A percentile compares a stretch with the other conserved stretches of the same genome.
phyloP scores from a whole-genome alignment of 2,888 invertebrate species.

The Pristionchus japonicus region DNA sequence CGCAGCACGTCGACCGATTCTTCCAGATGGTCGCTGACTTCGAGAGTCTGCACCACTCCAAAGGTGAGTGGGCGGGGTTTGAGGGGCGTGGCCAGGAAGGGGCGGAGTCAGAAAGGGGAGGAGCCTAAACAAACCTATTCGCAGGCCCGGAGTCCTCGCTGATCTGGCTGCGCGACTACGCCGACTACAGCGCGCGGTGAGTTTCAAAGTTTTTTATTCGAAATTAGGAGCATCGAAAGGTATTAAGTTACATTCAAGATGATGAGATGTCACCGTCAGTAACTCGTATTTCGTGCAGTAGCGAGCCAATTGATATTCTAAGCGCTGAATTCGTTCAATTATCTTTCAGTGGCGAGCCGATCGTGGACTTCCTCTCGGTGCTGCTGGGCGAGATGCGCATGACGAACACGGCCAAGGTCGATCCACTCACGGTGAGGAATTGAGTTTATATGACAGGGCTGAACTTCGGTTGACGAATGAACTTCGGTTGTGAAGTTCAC shows the following conservation, averaged over 20 bases:
- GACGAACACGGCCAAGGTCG: background rate
- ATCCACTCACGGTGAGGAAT: conserved; percentile 41
- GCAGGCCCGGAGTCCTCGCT: conserved; percentile 64
- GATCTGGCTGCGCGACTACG: conserved; percentile 72
- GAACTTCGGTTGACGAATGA: no score
- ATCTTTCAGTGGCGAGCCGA: conserved; percentile 49
- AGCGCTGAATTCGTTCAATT: background rate
- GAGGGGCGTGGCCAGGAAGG: background rate
- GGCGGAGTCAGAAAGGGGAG: background rate
- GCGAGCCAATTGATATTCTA: no score
- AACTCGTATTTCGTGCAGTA: no score
- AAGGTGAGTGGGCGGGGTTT: conserved; percentile 52
- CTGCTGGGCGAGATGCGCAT: conserved; percentile 47
- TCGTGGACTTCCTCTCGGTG: conserved; percentile 46
- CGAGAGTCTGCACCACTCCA: conserved; percentile 65
- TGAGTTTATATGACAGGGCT: no score
- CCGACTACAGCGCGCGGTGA: conserved; percentile 60
- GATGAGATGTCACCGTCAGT: no score
- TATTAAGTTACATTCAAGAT: no score
- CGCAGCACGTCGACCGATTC: conserved; percentile 51
- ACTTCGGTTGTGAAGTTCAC: no score
- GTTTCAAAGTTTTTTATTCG: no score
- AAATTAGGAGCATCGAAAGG: no score
- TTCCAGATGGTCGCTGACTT: conserved; percentile 69
- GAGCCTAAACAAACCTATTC: background rate